Conservation (phyloP, 1,140 invertebrate genomes). For the Bilobella aurantiaca region DNA sequence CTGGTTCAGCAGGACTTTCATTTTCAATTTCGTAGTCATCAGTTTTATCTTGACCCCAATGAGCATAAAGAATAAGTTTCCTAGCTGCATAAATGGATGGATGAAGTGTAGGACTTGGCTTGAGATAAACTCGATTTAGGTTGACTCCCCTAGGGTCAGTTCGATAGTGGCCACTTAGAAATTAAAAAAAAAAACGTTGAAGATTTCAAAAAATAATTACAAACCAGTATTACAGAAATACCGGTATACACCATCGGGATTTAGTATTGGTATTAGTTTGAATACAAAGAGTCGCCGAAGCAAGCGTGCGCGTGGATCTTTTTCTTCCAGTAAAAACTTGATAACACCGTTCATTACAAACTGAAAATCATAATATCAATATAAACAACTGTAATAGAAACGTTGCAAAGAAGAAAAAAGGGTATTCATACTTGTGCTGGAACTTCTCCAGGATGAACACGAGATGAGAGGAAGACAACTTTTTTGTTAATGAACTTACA, state of each 20-base stretch:
- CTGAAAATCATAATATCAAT: too few relatives aligned
- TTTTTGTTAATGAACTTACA: slow-evolving; percentile 64
- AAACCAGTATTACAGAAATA: too few relatives aligned
- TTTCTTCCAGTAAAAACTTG: slow-evolving; percentile 60
- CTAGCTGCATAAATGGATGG: slow-evolving; percentile 73
- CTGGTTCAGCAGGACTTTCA: background rate
- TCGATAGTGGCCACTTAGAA: slow-evolving; percentile 61
- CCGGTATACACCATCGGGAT: slow-evolving; percentile 83
- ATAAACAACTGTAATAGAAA: background rate
- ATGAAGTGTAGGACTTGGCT: slow-evolving; percentile 61
- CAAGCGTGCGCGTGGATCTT: slow-evolving; percentile 56
- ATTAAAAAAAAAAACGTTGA: background rate
- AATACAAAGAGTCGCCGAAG: slow-evolving; percentile 73
- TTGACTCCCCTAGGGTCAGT: slow-evolving; percentile 83
- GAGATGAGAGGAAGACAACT: slow-evolving; percentile 73
- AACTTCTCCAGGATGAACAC: slow-evolving; percentile 30
- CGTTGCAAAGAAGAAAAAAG: slow-evolving; percentile 43
- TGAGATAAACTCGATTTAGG: slow-evolving; percentile 72
- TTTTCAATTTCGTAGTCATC: slow-evolving; percentile 20
- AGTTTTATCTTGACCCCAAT: slow-evolving; percentile 31
- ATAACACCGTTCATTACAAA: slow-evolving; percentile 89
- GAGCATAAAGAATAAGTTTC: slow-evolving; percentile 57
- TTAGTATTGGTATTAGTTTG: slow-evolving; percentile 84
- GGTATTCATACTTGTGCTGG: too few relatives aligned
- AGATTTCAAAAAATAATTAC: too few relatives aligned